phyloP scores from a whole-genome alignment of 2,113 vertebrate species.

The Aplodontia rufa region DNA sequence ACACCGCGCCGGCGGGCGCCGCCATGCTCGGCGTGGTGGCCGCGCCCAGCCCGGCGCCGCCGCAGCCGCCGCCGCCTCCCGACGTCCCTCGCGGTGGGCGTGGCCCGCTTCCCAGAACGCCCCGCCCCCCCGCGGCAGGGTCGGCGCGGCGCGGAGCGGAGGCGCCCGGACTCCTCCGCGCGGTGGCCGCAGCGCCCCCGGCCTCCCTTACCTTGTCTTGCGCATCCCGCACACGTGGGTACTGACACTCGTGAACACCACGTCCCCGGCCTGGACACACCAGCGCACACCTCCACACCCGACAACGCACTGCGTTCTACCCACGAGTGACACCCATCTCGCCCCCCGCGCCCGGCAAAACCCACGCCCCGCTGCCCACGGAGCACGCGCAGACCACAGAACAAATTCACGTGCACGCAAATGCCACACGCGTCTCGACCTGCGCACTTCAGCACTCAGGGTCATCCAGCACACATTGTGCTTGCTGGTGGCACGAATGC shows the following conservation, averaged over 20 bases:
- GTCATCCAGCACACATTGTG: background rate
- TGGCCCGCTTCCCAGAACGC: background rate
- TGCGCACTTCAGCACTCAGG: background rate
- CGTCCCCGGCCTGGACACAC: background rate
- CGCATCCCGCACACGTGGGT: accelerated
- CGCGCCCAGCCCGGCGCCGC: too few relatives aligned
- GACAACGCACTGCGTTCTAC: background rate
- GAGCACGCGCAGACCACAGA: background rate
- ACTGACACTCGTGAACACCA: background rate
- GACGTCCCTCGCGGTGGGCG: background rate
- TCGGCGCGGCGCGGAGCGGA: accelerated
- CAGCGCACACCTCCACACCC: background rate
- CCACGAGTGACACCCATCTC: background rate
- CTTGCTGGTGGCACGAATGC: background rate
- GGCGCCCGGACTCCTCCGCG: accelerated
- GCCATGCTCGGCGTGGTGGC: accelerated
- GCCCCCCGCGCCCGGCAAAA: background rate
- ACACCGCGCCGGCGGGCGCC: accelerated
- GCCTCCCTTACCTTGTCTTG: too few relatives aligned
- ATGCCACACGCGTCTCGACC: accelerated
- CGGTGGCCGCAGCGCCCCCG: too few relatives aligned
- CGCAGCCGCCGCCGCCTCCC: background rate
- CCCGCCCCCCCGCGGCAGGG: background rate
- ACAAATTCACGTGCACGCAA: accelerated
- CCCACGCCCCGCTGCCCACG: accelerated